Evolutionary conservation across 2,888 invertebrate genomes (phyloP), one percentile per base, ranked within the genome.

Genomic region (Notodonta dromedarius): DNA sequence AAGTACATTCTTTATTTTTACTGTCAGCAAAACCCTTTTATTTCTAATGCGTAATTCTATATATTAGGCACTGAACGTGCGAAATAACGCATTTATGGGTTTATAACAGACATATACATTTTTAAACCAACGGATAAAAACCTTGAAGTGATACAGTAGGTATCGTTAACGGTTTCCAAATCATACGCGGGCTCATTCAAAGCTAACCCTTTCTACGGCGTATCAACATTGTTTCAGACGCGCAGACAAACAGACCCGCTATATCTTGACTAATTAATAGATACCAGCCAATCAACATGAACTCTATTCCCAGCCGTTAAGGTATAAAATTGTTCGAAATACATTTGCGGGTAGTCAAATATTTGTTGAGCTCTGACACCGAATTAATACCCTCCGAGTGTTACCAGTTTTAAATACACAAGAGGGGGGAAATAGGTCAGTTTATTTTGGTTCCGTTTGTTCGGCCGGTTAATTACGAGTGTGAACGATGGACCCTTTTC

Each of bases 211-310:
- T 84, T 84, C 82, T 80, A 81, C 77, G 5, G 83, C 81, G 78
- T 87, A 89, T 89, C 89, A 87, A 85, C 83, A 88, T 90, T 90
- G 86, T 89, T 88, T 80, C 89, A 90, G 85, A 86, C 86, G 84
- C 80, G 84, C 86, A 77, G 77, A 89, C 89, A 86, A 85, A 90
- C 88, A 86, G 79, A 87, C 82, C 79, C 85, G 82, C 85, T 80
- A 74, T 80, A 85, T 82, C 82, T 70, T 85, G 84, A 87, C 85
- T 87, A 88, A 87, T 90, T 85, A 86, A 87, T 87, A 83, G 82
- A 40, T 60, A 46, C 62, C 48, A 61, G 52, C 62, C 35, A 35
- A 53, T 35, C 13, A 54, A 4, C 9, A 8, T 14, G 59, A 7
- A 63, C 80, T 65, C 63, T 83, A 78, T 65, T 46, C 5, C 52